Base-by-base conservation (phyloP, 2,888 invertebrate genomes). In the Melinopterus prodromus region DNA sequence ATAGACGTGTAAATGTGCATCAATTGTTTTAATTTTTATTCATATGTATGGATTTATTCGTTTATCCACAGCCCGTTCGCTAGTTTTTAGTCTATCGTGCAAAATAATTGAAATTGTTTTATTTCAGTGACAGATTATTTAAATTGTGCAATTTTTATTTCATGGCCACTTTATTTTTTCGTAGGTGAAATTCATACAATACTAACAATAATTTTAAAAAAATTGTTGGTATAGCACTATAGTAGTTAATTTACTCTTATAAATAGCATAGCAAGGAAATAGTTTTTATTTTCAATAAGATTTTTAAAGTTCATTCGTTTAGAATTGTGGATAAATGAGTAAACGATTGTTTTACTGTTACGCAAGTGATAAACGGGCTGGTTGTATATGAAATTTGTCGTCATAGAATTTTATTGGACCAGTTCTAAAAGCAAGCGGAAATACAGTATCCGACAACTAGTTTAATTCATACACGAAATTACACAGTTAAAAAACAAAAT, bases 31-130 rank as follows among this genome's bases (percentile, higher is more conserved):
- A 53, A 12, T 53, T 53, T 53, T 53, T 53, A 53, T 53, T 53
- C 78, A 79, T 6, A 35, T 35, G 15, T 36, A 71, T 77, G 77
- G 79, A 77, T 81, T 81, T 81, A 79, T 81, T 79, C 79, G 75
- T 78, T 81, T 81, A 77, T 81, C 79, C 81, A 79, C 79, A 77
- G 72, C 71, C 76, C 53, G 16, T 2, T 26, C 26, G 26, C 69
- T 77, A 71, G 53, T 36, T 71, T 72, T 78, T 26, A 26, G 26
- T 26, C 26, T 26, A 26, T 26, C 26, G 26, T 26, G 26, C 26
- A 26, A 26, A 26, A 26, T 26, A 26, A 26, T 26, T 26, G 26
- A 26, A 26, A 26, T 1, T 26, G 1, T 26, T 26, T 26, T 26
- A 26, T 26, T 26, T 26, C 26, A 26, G 26, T 26, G 26, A 53